Conservation (phyloP, 2,888 invertebrate species). For the Lordiphosa fenestrarum region DNA sequence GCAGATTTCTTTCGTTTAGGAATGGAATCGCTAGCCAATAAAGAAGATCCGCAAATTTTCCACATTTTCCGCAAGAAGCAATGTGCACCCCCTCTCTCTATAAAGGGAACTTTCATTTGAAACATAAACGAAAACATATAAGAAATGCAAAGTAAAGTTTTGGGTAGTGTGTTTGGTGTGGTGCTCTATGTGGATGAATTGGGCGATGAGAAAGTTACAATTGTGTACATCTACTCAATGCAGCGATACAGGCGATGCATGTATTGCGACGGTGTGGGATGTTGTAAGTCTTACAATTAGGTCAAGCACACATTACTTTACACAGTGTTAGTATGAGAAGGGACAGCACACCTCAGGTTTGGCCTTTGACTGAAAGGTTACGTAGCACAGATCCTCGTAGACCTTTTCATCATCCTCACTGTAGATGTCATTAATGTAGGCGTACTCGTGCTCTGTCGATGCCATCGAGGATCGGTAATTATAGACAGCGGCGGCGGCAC, state of each 20-base stretch:
- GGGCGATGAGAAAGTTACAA: too few relatives aligned
- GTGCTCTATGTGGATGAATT: too few relatives aligned
- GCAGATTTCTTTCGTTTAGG: too few relatives aligned
- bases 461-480: slow-evolving; percentile 73
- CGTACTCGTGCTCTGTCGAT: slow-evolving; percentile 74
- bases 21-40: too few relatives aligned
- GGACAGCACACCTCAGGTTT: slow-evolving; percentile 83
- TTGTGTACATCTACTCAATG: too few relatives aligned
- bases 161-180: too few relatives aligned
- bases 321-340: slow-evolving; percentile 5
- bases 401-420: slow-evolving; percentile 87
- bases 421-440: slow-evolving; percentile 78
- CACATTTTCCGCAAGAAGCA: too few relatives aligned
- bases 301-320: slow-evolving; percentile 5
- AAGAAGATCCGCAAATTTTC: too few relatives aligned
- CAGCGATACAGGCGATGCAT: neutral
- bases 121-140: too few relatives aligned
- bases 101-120: too few relatives aligned
- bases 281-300: neutral
- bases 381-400: slow-evolving; percentile 93
- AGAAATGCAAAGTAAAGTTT: too few relatives aligned
- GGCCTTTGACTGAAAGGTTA: slow-evolving; percentile 86
- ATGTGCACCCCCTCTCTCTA: too few relatives aligned
- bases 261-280: neutral
- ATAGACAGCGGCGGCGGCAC: slow-evolving; percentile 77